These are phyloP conservation scores for Drosophila trapezifrons DNA, from an alignment of 1,140 invertebrate species.

Conservation along the genomic window DNA sequence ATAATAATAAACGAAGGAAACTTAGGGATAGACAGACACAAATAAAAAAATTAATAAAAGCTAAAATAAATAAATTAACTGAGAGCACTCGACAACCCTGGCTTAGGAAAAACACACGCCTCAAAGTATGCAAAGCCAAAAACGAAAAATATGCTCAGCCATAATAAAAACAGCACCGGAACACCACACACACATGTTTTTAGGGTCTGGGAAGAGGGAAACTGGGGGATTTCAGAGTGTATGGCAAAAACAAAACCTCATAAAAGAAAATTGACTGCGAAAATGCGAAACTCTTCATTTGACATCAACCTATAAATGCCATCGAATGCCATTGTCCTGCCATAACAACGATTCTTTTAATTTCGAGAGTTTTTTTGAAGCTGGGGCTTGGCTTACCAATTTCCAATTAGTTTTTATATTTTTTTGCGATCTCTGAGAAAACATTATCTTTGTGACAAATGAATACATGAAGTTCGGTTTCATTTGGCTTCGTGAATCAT, in stretches of 20 bases:
- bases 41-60: background rate
- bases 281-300: slow-evolving; percentile 59
- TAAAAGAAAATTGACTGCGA: slow-evolving; percentile 80
- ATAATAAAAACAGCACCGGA: slow-evolving; percentile 50
- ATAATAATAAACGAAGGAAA: too few species aligned
- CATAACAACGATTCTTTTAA: slow-evolving; percentile 17
- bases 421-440: background rate
- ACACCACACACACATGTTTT: slow-evolving; percentile 5
- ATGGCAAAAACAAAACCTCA: slow-evolving; percentile 48
- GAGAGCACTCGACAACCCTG: slow-evolving; percentile 23
- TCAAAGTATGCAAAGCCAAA: slow-evolving; percentile 51
- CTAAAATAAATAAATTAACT: background rate
- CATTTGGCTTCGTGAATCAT: background rate
- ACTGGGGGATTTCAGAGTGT: slow-evolving; percentile 15
- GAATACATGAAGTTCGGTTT: background rate
- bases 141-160: slow-evolving; percentile 57
- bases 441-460: background rate
- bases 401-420: slow-evolving; percentile 3
- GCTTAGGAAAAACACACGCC: background rate
- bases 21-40: too few species aligned
- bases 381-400: slow-evolving; percentile 13
- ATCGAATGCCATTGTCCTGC: slow-evolving; percentile 21
- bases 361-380: slow-evolving; percentile 31
- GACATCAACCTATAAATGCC: slow-evolving; percentile 1
- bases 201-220: background rate